Conservation (phyloP, 2,113 vertebrate species). For the Oreochromis tanganicae region DNA sequence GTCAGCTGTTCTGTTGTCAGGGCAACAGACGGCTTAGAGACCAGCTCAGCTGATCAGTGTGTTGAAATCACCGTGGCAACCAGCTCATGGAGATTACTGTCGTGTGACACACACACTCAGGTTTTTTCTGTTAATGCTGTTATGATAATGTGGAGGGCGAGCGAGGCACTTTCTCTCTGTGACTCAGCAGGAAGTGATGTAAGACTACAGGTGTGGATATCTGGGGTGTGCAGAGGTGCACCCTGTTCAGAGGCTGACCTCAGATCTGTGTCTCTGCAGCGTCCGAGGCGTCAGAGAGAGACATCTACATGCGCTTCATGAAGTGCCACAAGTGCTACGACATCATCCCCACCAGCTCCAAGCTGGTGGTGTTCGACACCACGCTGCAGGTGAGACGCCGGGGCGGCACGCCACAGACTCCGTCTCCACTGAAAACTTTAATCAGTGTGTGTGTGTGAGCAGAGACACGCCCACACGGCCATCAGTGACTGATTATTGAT, state of each 20-base stretch:
- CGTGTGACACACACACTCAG: accelerated
- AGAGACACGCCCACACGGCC: not conserved
- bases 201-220: not conserved
- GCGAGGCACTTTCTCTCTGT: not conserved
- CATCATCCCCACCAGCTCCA: slow-evolving; percentile 96
- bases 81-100: not conserved
- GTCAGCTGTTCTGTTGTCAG: slow-evolving; percentile 19
- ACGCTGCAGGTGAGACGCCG: slow-evolving; percentile 61
- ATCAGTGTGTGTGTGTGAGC: not conserved
- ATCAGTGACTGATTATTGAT: not conserved
- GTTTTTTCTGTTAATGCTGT: not conserved
- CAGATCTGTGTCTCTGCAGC: slow-evolving; percentile 44
- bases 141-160: not conserved
- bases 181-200: not conserved
- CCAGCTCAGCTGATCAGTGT: not conserved
- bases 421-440: not conserved
- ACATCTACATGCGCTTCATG: slow-evolving; percentile 98
- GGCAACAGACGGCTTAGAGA: slow-evolving; percentile 9
- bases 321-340: slow-evolving; percentile 97
- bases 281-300: slow-evolving; percentile 87
- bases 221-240: not conserved
- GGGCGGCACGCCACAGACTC: not conserved
- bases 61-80: slow-evolving; percentile 24
- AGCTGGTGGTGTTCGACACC: slow-evolving; percentile 97
- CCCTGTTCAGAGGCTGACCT: not conserved